Percentiles rank a stretch among this genome's conserved stretches.
Evolutionary conservation across 2,888 invertebrate genomes (phyloP).

Genomic region (Tachina grossa): DNA sequence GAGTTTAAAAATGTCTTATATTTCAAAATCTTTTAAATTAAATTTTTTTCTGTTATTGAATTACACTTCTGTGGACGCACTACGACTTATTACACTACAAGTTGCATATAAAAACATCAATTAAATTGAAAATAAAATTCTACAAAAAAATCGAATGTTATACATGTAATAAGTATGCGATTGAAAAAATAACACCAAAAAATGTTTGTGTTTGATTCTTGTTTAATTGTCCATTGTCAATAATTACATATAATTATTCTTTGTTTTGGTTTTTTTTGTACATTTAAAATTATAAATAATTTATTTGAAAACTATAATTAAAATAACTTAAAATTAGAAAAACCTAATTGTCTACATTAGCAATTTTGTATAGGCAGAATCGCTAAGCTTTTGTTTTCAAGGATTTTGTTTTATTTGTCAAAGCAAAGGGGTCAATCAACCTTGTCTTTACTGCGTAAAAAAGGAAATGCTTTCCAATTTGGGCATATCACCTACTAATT

Average conservation of each 20-base stretch:
- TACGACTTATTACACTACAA: too few species aligned
- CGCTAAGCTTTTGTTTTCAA: conserved; percentile 36
- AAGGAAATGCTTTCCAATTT: background rate
- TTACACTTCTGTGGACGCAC: too few species aligned
- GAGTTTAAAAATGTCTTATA: too few species aligned
- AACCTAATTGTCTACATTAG: conserved; percentile 48
- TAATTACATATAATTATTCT: conserved; percentile 52
- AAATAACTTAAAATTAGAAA: conserved; percentile 62
- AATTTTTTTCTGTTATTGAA: too few species aligned
- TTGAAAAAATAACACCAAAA: conserved; percentile 50
- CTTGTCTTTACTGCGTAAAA: too few species aligned
- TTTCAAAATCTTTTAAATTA: too few species aligned
- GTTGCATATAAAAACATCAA: too few species aligned
- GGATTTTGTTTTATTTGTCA: background rate
- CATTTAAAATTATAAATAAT: conserved; percentile 67
- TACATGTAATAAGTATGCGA: too few species aligned
- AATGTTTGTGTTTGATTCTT: conserved; percentile 46
- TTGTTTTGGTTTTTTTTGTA: conserved; percentile 56
- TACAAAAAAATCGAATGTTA: conserved; percentile 1
- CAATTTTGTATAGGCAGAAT: conserved; percentile 49
- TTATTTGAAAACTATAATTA: conserved; percentile 56
- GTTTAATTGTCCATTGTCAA: conserved; percentile 49
- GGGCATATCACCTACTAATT: too few species aligned
- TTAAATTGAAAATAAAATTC: too few species aligned
- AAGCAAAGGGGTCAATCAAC: too few species aligned